Evolutionary conservation across 2,797 vertebrate species (phyloP), one percentile per base, ranked within the genome.

Genomic region (Glossophaga mutica): DNA sequence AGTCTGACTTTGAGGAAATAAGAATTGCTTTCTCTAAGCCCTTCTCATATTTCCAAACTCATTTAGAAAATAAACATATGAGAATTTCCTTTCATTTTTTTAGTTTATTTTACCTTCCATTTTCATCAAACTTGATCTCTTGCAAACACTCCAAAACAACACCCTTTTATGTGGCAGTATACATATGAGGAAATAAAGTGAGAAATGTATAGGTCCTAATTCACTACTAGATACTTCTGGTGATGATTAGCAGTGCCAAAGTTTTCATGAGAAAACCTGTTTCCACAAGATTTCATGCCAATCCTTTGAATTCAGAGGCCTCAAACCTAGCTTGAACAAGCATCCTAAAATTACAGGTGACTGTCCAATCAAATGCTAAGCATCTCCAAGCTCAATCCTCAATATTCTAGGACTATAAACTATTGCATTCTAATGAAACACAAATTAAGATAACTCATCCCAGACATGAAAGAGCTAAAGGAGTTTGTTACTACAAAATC

Each of bases 241-340:
- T 46, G 92, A 62, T 37, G 37, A 70, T 67, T 52, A 84, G 50
- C 92, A 37, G 32, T 44, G n/a, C 26, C 39, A 68, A 37, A 37
- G 3, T 67, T 89, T 96, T 94, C 68, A 62, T 44, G 55, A 94
- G 81, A 87, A 96, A 87, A 93, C 24, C 15, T 67, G 14, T 82
- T 87, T 37, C n/a, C 50, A 62, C 2, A 67, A 44, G 44, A 90
- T 55, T 79, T 78, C 39, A 59, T 44, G 9, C 10, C 71, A 77
- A 39, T 52, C 21, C 12, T 77, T 7, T 82, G 79, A 26, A 50
- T 83, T 93, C 29, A 65, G n/a, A 46, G 34, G 34, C 22, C n/a
- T 90, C 73, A 85, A 37, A 65, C 3, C 59, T 65, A 82, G n/a
- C 14, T 44, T 48, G 15, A 59, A 91, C 48, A 67, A 76, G 93